Evolutionary conservation across 2,797 vertebrate genomes (phyloP).

Genomic region (Austrolebias charrua): DNA sequence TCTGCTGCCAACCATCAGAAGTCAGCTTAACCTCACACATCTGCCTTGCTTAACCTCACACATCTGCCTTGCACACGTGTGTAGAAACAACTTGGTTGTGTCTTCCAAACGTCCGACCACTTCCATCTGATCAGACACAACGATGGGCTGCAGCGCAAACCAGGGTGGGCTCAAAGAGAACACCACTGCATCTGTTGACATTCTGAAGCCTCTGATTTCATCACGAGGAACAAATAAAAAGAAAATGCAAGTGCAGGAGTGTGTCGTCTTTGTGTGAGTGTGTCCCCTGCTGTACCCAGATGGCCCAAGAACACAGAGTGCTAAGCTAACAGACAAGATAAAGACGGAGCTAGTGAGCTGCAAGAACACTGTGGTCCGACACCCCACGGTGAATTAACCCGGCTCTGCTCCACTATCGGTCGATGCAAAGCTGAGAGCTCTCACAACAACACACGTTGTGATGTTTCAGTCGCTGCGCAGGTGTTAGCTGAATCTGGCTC

Average conservation of each 20-base stretch:
- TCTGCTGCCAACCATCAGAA: too few species aligned
- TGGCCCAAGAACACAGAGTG: constrained; percentile 60
- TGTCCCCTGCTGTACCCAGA: constrained; percentile 69
- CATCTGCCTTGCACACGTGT: too few species aligned
- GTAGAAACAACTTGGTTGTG: too few species aligned
- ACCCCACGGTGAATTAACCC: constrained; percentile 11
- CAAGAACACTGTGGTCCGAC: constrained; percentile 42
- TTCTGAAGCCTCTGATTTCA: constrained; percentile 27
- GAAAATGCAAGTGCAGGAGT: constrained; percentile 31
- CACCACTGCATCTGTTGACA: too few species aligned
- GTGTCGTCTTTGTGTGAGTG: constrained; percentile 45
- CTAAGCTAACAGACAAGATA: constrained; percentile 63
- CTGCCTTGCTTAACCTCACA: too few species aligned
- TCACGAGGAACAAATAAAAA: neutral
- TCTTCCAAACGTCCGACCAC: too few species aligned
- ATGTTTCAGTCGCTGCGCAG: constrained; percentile 23
- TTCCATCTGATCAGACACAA: too few species aligned
- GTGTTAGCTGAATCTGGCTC: constrained; percentile 20
- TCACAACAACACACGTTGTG: constrained; percentile 20
- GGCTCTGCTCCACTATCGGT: neutral
- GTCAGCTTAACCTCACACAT: too few species aligned
- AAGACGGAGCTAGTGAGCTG: constrained; percentile 53
- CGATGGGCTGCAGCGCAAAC: too few species aligned
- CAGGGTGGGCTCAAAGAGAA: too few species aligned
- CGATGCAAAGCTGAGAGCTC: constrained; percentile 6